Evolutionary conservation across 2,888 invertebrate species (phyloP), one percentile per base, ranked within the genome.

Genomic region (Alloplasta piceator): DNA sequence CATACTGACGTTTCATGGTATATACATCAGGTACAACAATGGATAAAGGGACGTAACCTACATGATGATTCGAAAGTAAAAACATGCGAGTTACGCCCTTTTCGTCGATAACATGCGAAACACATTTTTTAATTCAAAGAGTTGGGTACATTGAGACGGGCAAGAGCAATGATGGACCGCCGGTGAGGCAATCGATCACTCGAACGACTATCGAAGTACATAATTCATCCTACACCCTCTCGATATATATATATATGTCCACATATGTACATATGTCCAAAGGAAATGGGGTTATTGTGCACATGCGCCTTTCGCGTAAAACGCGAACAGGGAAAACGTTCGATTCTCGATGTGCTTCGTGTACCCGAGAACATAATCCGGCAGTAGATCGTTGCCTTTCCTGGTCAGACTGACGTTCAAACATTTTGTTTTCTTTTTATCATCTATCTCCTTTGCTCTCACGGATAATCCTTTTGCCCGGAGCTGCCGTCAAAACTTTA

Each of bases 401-500:
- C 48, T 46, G 68, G 38, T 60, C 76, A 64, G 41, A 43, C 68
- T 41, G 63, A 61, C 52, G 43, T 43, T 52, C 41, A 12, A 10
- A 39, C 12, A 6, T 61, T 70, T 72, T 50, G 39, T 10, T 58
- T 36, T 48, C n/a, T 14, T 64, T 14, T 50, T 12, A 16, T 16
- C 50, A 5, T 72, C 38, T 56, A n/a, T 56, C 64, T 12, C 12
- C 6, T 75, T 71, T 67, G 52, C 16, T n/a, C 46, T 43, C 70
- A 56, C 50, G 50, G 63, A 82, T 84, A 84, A 88, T 87, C 82
- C 82, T 84, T 86, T 84, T 84, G 68, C 63, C 66, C n/a, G 14
- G 9, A 50, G 56, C 70, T 10, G 16, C 39, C 82, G 86, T 87
- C 85, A 85, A 84, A 88, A 86, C 83, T 88, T 86, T 82, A 80